Conservation (phyloP, 2,888 invertebrate genomes). For the Trichogramma evanescens region DNA sequence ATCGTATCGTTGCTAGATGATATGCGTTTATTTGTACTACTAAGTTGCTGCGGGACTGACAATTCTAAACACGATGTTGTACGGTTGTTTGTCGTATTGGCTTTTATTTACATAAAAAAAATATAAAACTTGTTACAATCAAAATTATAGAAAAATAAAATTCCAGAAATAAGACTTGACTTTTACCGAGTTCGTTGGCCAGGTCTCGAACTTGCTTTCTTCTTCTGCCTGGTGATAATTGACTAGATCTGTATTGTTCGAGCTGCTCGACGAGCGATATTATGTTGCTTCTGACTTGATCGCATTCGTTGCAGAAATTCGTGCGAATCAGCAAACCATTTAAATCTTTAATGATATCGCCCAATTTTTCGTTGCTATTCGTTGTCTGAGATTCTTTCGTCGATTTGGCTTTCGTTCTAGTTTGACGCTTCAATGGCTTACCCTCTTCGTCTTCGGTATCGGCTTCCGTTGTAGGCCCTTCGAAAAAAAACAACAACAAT, state of each 20-base stretch:
- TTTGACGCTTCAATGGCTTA: slow-evolving; percentile 8
- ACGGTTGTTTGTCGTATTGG: too few species aligned
- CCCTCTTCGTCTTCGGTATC: slow-evolving; percentile 21
- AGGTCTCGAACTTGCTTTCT: slow-evolving; percentile 16
- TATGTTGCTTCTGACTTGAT: slow-evolving; percentile 33
- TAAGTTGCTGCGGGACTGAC: too few species aligned
- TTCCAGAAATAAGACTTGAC: not conserved
- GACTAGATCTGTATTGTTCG: slow-evolving; percentile 25
- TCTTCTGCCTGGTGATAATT: slow-evolving; percentile 5
- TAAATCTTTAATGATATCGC: slow-evolving; percentile 20
- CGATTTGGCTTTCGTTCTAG: slow-evolving; percentile 14
- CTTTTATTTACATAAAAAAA: not conserved
- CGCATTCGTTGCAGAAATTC: slow-evolving; percentile 36
- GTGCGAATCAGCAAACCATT: slow-evolving; percentile 15
- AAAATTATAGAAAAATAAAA: not conserved
- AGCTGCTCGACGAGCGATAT: slow-evolving; percentile 31
- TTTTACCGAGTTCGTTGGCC: slow-evolving; percentile 26
- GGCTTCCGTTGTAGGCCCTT: slow-evolving; percentile 17
- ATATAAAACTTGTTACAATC: not conserved
- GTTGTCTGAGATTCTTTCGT: slow-evolving; percentile 16
- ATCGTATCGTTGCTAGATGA: slow-evolving; percentile 26
- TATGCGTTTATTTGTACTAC: slow-evolving; percentile 3
- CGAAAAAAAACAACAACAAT: not conserved
- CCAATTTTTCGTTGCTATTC: slow-evolving; percentile 12
- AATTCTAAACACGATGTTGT: not conserved